Evolutionary conservation across 1,140 invertebrate genomes (phyloP), one percentile per base, ranked within the genome.

Genomic region (Drosophila bipectinata): DNA sequence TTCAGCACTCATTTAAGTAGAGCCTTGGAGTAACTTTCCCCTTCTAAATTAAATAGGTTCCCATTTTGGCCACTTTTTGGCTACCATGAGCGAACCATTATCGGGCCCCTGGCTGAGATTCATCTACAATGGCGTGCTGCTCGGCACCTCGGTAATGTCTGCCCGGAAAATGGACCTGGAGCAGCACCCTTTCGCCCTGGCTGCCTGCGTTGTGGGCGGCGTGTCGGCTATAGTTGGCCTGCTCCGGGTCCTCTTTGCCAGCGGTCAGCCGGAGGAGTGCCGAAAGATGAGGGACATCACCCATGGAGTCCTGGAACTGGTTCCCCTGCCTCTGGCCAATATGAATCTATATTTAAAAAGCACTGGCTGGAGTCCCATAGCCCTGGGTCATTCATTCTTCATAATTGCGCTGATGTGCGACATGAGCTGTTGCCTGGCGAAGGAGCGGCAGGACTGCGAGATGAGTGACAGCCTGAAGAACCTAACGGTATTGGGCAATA

Each of bases 401-500:
- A 14, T 90, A 5, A 7, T 91, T 24, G 79, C 90, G 0, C 32
- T 91, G 34, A 4, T 61, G 3, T 58, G 82, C 10, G 85, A 91
- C 49, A 24, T 91, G 24, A n/a, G 60, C 0, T 80, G 76, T 3
- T 71, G 66, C 18, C 3, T 90, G 6, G 7, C 34, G 0, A 62
- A 73, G 15, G 41, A 57, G 7, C 72, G 72, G 5, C 39, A 51
- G 2, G 51, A 77, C 14, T 91, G 83, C 14, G 51, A 68, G 5
- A 15, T 72, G 2, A 68, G 45, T 5, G 77, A 83, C 5, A 64
- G 77, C 21, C 26, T 90, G 9, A 77, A 73, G 3, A 73, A 91
- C 79, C 72, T 91, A 0, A 75, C 67, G 2, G 37, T 79, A 8
- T 53, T 91, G 37, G 85, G 69, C 7, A 88, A 90, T n/a, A 84